Evolutionary conservation across 1,140 invertebrate genomes (phyloP), one percentile per base, ranked within the genome.

Genomic region (Drosophila asahinai): DNA sequence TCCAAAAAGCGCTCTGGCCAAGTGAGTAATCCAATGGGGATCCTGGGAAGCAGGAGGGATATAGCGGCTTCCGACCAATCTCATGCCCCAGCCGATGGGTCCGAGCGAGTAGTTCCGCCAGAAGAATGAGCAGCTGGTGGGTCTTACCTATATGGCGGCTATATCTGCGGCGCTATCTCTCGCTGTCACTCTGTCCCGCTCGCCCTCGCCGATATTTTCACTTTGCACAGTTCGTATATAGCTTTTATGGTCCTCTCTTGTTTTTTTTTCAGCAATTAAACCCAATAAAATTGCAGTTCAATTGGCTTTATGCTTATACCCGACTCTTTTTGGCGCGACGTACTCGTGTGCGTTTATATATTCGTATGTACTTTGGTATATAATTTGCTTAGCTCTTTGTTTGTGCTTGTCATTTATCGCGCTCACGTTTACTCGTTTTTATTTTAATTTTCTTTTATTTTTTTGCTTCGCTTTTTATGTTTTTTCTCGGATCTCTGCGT

Each of bases 211-310:
- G 45, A 25, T 43, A 51, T 57, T 45, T 61, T 62, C 66, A 78
- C 51, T 55, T 30, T 59, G 33, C 58, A 75, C 43, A 36, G 59
- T 76, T 75, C 12, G 45, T 49, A 43, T 61, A 51, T 43, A 59
- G 38, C 25, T 40, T 36, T 38, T 36, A 38, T 43, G 14, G 22
- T 43, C 22, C 47, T 65, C 65, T 47, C 51, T 42, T 57, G 19
- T 22, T 62, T 74, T 17, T 40, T 43, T 62, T 70, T 62, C 17
- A 64, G 65, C 49, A 82, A 83, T 83, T 83, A 47, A 86, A 52
- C 17, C 57, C 57, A 89, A 77, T 77, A 64, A 70, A 70, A 45
- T 66, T 45, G 25, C 36, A 65, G 48, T 58, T 64, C 51, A 63
- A 79, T 83, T 70, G 52, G 33, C 48, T n/a, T 62, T 71, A 42